Base-by-base conservation (phyloP, 2,888 invertebrate species). In the Nephrotoma flavescens region DNA sequence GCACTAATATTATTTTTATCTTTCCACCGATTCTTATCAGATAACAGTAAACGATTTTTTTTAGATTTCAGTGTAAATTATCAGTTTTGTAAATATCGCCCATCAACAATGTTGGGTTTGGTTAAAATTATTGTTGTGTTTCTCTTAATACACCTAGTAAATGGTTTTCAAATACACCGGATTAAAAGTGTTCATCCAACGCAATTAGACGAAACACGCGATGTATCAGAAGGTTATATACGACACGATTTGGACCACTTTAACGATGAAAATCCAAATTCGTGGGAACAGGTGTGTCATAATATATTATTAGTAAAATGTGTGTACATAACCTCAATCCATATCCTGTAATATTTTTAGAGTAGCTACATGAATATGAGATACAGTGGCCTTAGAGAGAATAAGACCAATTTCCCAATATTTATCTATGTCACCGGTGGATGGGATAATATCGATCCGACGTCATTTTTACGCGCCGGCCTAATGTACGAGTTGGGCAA, bases 401-500 rank as follows among this genome's bases (percentile, higher is more conserved):
- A 71, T 3, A 71, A 71, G 9, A 71, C 71, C 3, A 71, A 71
- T 71, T 71, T 71, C 31, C 87, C 87, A 42, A 86, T 87, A 42
- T 87, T 83, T 44, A 87, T 87, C n/a, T 87, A 86, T 11, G n/a
- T 86, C 9, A 84, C 83, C 19, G 86, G 86, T n/a, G 57, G 45
- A 41, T 83, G 41, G 9, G 86, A 86, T 19, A 42, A 83, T 83
- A 44, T 86, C 11, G 84, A 84, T 42, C 84, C 42, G 15, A 84
- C 87, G 5, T 31, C 42, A 57, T 87, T 52, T 71, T 41, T 87
- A 42, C 41, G 31, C n/a, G 41, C 57, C 41, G 87, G 87, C n/a
- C 19, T 86, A 7, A 86, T 87, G 31, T 71, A 45, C 45, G 87
- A 87, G 11, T 71, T 87, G 42, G 86, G 86, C 6, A n/a, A 83